Base-by-base conservation (phyloP, 1,140 invertebrate genomes). In the Diachasma alloeum region DNA sequence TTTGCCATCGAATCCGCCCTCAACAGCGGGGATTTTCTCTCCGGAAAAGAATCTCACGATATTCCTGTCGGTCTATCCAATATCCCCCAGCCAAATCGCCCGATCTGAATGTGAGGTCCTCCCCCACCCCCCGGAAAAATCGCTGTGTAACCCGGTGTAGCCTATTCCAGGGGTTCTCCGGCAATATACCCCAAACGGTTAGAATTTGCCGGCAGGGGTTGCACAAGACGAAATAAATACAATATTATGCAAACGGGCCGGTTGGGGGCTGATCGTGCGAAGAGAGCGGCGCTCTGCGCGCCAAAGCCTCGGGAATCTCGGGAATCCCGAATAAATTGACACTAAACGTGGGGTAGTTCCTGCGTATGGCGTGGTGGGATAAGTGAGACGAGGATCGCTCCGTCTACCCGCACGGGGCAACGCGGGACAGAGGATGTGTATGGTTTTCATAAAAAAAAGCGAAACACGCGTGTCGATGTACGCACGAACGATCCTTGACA, bases 221-320 rank as follows among this genome's bases (percentile, higher is more conserved):
- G n/a, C 87, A 88, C 87, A 89, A 88, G 87, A 85, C 86, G 84
- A 88, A 89, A 89, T 89, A 89, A 89, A 89, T 89, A 89, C 87
- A 88, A 89, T 89, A 89, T 89, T 89, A 89, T 89, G 87, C 87
- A 89, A 89, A 89, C 87, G 85, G 86, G 83, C 82, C 59, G 59
- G 59, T 11, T 24, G 19, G 48, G 82, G 80, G 81, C 81, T 85
- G 84, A 86, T 86, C 83, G 84, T 81, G 80, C 78, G 72, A 66
- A 78, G 48, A 53, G n/a, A 59, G 69, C 48, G 6, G n/a, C 17
- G 77, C 31, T 63, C 66, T 73, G 46, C 36, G 56, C 75, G 76
- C 76, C 77, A 81, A 81, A 83, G 77, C 82, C 80, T 72, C 74
- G 82, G 81, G 86, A 89, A 89, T 89, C 87, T 89, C 86, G 81